Base-by-base conservation (phyloP, 2,797 vertebrate genomes). In the Picus viridis region DNA sequence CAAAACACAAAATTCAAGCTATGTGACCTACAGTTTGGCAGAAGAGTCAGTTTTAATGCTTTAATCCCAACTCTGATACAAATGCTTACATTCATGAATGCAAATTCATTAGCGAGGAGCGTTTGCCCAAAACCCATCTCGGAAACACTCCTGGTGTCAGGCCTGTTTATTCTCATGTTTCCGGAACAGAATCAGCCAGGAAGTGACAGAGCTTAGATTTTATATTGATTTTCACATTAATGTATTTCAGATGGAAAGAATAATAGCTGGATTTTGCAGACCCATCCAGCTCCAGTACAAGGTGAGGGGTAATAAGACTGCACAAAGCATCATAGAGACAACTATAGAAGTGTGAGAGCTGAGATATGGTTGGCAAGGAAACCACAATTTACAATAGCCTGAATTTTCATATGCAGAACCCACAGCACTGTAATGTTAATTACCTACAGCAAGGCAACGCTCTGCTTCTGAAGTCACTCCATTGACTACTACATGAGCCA, bases 281-380 rank as follows among this genome's bases (percentile, higher is more conserved):
- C 77, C 83, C 43, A 17, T 62, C 71, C 83, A 87, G 87, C 65
- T 80, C 81, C 82, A 92, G 72, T 29, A 70, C 80, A 74, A 95
- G 56, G 72, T 79, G 69, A 86, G 62, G 61, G 78, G 83, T 86
- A 94, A 95, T 86, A 95, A 93, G 85, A 82, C 70, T 32, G 65
- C 92, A 95, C 78, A 93, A 96, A 95, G 91, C 93, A 69, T 94
- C 91, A 84, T 4, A 95, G 88, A 96, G 83, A 88, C 92, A 94
- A 91, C 85, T 85, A 89, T 74, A 93, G 86, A 95, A 95, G 89
- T 77, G 89, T 2, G 15, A 91, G 85, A 88, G 94, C 94, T 65
- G 89, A 95, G 95, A 95, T 96, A 95, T 86, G 93, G 93, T 96
- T 96, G 95, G 93, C 95, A 96, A 95, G 94, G 94, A 96, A 96